Percentiles rank a stretch among this genome's conserved stretches.
phyloP scores from a whole-genome alignment of 1,140 invertebrate genomes.

The Hypsibius dujardini region DNA sequence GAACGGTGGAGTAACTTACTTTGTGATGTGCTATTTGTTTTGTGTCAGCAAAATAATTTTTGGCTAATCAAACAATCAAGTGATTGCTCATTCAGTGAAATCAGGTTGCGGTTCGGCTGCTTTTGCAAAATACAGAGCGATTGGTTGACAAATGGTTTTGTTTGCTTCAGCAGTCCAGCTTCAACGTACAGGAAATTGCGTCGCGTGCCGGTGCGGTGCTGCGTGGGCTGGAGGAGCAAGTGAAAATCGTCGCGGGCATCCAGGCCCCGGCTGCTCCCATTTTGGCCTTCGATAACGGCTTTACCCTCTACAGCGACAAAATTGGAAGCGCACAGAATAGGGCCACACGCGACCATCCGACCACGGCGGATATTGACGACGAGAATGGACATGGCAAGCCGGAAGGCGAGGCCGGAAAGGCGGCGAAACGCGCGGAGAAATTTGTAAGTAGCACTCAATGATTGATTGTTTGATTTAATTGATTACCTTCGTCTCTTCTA shows the following conservation, averaged over 20 bases:
- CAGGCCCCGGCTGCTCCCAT: background rate
- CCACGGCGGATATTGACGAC: background rate
- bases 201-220: background rate
- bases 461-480: background rate
- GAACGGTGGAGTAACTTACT: too few relatives aligned
- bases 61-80: too few relatives aligned
- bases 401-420: constrained; percentile 1
- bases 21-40: background rate
- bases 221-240: background rate
- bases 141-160: background rate
- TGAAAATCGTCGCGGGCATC: background rate
- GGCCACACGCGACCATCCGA: constrained; percentile 5
- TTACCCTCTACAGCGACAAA: background rate
- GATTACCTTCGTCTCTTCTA: background rate
- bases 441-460: constrained; percentile 6
- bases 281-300: background rate
- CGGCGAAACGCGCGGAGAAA: background rate
- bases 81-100: background rate
- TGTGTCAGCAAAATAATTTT: too few relatives aligned
- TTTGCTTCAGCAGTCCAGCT: background rate
- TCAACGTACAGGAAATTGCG: background rate
- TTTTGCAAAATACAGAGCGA: too few relatives aligned
- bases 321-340: too few relatives aligned
- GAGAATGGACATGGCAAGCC: background rate
- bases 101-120: background rate